A percentile compares a stretch with the other conserved stretches of the same genome.
Evolutionary conservation across 2,888 invertebrate species (phyloP).

Genomic region (Leucophora obtusa): DNA sequence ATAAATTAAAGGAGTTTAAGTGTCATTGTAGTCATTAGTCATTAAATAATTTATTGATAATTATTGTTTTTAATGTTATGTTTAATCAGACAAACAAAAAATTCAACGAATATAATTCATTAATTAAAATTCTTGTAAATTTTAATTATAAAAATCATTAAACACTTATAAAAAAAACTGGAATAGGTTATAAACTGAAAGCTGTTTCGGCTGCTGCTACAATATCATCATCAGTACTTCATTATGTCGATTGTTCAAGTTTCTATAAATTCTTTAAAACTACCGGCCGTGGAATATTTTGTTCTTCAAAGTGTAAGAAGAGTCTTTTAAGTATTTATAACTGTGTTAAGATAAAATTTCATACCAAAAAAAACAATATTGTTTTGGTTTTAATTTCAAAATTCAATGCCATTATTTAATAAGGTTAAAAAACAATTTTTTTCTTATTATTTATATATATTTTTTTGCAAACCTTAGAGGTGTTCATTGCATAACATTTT

Average conservation of each 20-base stretch:
- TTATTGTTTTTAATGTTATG: conserved; percentile 22
- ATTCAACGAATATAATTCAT: neutral
- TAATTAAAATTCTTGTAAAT: conserved; percentile 25
- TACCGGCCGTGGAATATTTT: neutral
- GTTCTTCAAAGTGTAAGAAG: neutral
- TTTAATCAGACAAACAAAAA: neutral
- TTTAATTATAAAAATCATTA: conserved; percentile 14
- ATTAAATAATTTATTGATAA: conserved; percentile 51
- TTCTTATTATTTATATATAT: neutral
- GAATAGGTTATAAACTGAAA: too few species aligned
- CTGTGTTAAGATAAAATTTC: neutral
- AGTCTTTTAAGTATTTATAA: neutral
- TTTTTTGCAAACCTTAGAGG: conserved; percentile 12
- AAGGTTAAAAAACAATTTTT: conserved; percentile 31
- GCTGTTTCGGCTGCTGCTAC: too few species aligned
- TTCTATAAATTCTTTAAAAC: too few species aligned
- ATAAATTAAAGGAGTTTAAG: conserved; percentile 56
- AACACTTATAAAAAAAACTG: neutral
- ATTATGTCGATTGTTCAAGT: too few species aligned
- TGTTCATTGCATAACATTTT: conserved; percentile 30
- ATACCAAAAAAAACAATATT: conserved; percentile 24
- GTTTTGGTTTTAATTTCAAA: conserved; percentile 31
- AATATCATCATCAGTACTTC: too few species aligned
- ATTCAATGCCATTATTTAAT: conserved; percentile 54
- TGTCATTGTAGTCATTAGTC: conserved; percentile 50